Percentiles rank a stretch among this genome's conserved stretches.
These are phyloP conservation scores for Colistium nudipinnis DNA, from an alignment of 2,113 vertebrate species.

Conservation along the genomic window DNA sequence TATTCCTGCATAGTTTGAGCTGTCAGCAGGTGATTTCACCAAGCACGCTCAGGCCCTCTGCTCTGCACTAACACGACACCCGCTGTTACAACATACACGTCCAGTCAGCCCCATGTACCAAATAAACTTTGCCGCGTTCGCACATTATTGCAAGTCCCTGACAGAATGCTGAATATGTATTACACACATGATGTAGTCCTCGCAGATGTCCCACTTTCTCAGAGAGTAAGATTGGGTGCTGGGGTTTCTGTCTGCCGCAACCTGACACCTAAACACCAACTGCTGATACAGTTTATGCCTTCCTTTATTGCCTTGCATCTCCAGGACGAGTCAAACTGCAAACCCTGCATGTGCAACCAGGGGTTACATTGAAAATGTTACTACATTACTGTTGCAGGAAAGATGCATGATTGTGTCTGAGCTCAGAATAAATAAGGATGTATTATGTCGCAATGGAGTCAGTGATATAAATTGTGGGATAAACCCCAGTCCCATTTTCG, in stretches of 20 bases:
- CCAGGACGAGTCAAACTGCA: not conserved
- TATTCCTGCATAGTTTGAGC: not conserved
- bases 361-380: not conserved
- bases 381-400: not conserved
- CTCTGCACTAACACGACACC: not conserved
- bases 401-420: too few species aligned
- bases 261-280: slow-evolving; percentile 9
- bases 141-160: slow-evolving; percentile 40
- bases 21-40: not conserved
- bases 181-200: slow-evolving; percentile 29
- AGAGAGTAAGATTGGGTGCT: not conserved
- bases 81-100: slow-evolving; percentile 1
- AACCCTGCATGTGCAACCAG: not conserved
- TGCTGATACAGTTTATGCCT: slow-evolving; percentile 14
- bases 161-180: slow-evolving; percentile 67
- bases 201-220: slow-evolving; percentile 63
- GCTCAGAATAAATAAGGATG: not conserved
- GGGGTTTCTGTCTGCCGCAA: slow-evolving; percentile 14
- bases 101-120: slow-evolving; percentile 40
- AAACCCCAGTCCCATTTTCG: too few species aligned
- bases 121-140: slow-evolving; percentile 53
- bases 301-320: not conserved
- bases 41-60: not conserved
- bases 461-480: too few species aligned
- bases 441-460: too few species aligned